phyloP scores from a whole-genome alignment of 2,888 invertebrate species.

The Leucophora obtusa region DNA sequence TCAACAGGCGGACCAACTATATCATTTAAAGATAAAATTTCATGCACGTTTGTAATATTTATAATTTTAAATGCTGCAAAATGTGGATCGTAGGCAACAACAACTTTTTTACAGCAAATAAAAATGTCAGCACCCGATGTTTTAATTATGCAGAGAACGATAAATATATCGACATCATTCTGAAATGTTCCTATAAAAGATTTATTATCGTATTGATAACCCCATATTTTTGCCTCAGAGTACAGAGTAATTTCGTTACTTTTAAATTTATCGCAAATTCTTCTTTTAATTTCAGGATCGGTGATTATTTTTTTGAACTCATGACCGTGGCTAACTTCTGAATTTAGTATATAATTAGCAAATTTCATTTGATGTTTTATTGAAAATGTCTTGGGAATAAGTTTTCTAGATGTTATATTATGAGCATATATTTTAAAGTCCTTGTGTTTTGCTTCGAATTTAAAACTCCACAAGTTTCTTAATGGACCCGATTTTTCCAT shows the following conservation, averaged over 20 bases:
- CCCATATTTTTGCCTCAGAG: slow-evolving; percentile 15
- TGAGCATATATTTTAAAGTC: slow-evolving; percentile 27
- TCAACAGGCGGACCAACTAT: slow-evolving; percentile 19
- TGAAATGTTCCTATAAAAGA: slow-evolving; percentile 5
- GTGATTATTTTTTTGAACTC: background rate
- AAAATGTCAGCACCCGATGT: background rate
- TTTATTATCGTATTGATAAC: slow-evolving; percentile 19
- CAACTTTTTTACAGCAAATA: slow-evolving; percentile 15
- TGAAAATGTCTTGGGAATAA: slow-evolving; percentile 10
- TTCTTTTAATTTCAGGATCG: background rate
- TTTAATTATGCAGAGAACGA: background rate
- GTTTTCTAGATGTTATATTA: slow-evolving; percentile 1
- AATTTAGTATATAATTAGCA: slow-evolving; percentile 9
- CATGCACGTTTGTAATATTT: background rate
- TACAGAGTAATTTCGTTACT: background rate
- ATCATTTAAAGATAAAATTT: slow-evolving; percentile 7
- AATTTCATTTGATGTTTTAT: slow-evolving; percentile 23
- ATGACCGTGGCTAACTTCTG: background rate
- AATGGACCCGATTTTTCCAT: slow-evolving; percentile 12
- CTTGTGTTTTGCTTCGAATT: slow-evolving; percentile 18
- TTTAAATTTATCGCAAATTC: background rate
- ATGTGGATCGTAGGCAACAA: background rate
- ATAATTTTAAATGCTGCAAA: slow-evolving; percentile 23
- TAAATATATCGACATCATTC: slow-evolving; percentile 16
- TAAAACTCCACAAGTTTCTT: slow-evolving; percentile 19